Evolutionary conservation across 2,797 vertebrate species (phyloP), one percentile per base, ranked within the genome.

Genomic region (Cynopterus sphinx): DNA sequence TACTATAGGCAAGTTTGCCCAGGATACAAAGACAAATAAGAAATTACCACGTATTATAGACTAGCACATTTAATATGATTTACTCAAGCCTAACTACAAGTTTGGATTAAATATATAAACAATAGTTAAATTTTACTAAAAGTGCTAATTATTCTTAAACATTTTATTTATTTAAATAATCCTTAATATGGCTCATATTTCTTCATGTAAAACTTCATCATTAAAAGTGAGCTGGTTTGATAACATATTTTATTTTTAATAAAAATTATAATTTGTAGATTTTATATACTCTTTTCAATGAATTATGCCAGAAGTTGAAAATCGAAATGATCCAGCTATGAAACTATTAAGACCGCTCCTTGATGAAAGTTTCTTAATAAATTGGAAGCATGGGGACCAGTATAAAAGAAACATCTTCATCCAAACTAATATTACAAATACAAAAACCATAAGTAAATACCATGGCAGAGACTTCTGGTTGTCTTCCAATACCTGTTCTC

Each of bases 221-320:
- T 70, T 92, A 67, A 61, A 26, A 85, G 16, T 73, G 26, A 6
- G 16, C 31, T 82, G 9, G 26, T 85, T 92, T 28, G 5, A 51
- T 73, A 78, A 82, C 1, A 86, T 67, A 89, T 67, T 87, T 94
- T 91, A 94, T 65, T 79, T 73, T 43, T 67, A 74, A 39, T 85
- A 85, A 85, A 53, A 79, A 39, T 7, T 39, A n/a, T 57, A 67
- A 85, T 51, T 51, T 41, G 3, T 16, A 83, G 4, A 63, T 36
- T 51, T 49, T 59, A 21, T 53, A 26, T 33, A 57, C 28, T 86
- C 17, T 59, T 79, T 83, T 81, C 9, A 77, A 87, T 57, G 7
- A 39, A 74, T 26, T 71, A 74, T 71, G 28, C 41, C 33, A 77
- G 49, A 36, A 70, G 61, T 41, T 87, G 39, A 93, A 90, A 88